A percentile compares a stretch with the other conserved stretches of the same genome.
phyloP scores from a whole-genome alignment of 1,140 invertebrate species.

The Adelges cooleyi region DNA sequence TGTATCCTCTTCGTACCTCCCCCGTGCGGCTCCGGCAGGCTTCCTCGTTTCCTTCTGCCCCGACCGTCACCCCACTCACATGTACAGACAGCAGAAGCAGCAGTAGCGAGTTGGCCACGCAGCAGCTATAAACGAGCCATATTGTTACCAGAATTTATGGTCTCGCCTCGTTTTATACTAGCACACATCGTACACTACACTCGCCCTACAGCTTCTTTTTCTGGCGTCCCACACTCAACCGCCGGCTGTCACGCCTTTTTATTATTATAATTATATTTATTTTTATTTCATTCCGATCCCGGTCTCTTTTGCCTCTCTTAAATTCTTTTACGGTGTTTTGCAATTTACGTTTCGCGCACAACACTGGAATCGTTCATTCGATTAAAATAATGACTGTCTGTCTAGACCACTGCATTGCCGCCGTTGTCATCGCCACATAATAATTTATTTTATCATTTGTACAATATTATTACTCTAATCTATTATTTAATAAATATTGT shows the following conservation, averaged over 20 bases:
- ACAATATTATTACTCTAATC: too few relatives aligned
- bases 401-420: too few relatives aligned
- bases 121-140: not conserved
- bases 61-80: not conserved
- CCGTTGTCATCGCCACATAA: too few relatives aligned
- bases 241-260: not conserved
- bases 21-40: not conserved
- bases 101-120: not conserved
- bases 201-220: not conserved
- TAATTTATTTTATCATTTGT: too few relatives aligned
- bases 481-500: too few relatives aligned
- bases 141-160: not conserved
- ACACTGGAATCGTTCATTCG: not conserved
- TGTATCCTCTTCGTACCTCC: too few relatives aligned
- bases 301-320: not conserved
- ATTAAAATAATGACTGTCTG: not conserved
- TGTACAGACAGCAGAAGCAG: too few relatives aligned
- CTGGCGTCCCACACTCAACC: not conserved
- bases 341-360: too few relatives aligned
- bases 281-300: not conserved
- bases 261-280: not conserved
- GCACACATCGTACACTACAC: not conserved
- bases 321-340: not conserved
- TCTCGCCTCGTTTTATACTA: not conserved
- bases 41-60: not conserved